These are phyloP conservation scores for Oscheius sp. DNA, from an alignment of 2,888 invertebrate species.

Conservation along the genomic window DNA sequence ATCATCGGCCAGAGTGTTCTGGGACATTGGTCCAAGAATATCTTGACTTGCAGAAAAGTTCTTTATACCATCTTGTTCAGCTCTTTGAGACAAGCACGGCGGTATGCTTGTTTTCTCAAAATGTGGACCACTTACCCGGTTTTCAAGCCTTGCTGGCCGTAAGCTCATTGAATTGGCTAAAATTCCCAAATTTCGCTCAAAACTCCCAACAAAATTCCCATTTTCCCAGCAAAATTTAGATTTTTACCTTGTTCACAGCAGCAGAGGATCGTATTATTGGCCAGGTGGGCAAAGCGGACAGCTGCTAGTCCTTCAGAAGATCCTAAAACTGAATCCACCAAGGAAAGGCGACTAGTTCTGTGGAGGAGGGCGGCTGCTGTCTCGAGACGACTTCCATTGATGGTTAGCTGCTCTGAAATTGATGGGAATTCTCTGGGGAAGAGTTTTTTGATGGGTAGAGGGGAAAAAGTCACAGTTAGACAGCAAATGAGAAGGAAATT, in stretches of 20 bases:
- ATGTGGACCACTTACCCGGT: too few relatives aligned
- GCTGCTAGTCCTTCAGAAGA: constrained; percentile 30
- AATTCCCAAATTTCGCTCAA: constrained; percentile 1
- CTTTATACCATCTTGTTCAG: too few relatives aligned
- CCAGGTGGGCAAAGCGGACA: constrained; percentile 26
- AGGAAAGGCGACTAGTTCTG: constrained; percentile 7
- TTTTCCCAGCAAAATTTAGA: background rate
- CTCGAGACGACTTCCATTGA: constrained; percentile 33
- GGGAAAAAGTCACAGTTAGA: background rate
- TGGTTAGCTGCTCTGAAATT: constrained; percentile 22
- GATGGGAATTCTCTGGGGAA: background rate
- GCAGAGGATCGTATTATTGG: constrained; percentile 36
- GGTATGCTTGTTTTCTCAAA: too few relatives aligned
- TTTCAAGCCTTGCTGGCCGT: too few relatives aligned
- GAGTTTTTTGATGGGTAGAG: background rate
- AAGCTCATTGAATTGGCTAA: too few relatives aligned
- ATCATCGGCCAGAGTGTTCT: too few relatives aligned
- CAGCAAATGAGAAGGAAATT: background rate
- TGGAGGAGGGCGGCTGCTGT: constrained; percentile 13
- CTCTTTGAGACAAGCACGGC: too few relatives aligned
- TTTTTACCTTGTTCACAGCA: constrained; percentile 21
- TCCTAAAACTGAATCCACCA: constrained; percentile 14
- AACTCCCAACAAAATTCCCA: background rate
- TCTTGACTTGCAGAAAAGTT: too few relatives aligned
- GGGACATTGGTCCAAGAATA: too few relatives aligned